phyloP scores from a whole-genome alignment of 2,888 invertebrate species.

The Hemicrepidius hirtus region DNA sequence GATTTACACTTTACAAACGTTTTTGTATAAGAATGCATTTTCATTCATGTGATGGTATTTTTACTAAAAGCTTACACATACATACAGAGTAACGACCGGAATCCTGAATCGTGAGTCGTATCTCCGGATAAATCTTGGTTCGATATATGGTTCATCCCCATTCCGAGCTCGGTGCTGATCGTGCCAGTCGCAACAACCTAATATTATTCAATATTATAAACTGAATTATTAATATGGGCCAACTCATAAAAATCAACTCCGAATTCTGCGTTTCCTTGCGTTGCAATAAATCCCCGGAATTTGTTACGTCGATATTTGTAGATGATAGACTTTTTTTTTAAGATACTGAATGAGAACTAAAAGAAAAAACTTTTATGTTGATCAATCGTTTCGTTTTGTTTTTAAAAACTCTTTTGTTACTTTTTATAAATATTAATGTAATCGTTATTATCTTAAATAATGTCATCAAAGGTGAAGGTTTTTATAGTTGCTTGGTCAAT shows the following conservation, averaged over 20 bases:
- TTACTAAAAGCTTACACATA: background rate
- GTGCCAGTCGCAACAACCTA: conserved; percentile 48
- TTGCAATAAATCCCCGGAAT: conserved; percentile 37
- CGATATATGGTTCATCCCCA: conserved; percentile 53
- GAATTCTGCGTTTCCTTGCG: conserved; percentile 27
- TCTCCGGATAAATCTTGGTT: conserved; percentile 55
- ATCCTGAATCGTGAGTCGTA: conserved; percentile 29
- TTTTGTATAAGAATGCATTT: background rate
- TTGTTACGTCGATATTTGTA: conserved; percentile 45
- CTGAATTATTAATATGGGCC: conserved; percentile 45
- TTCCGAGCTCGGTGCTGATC: conserved; percentile 46
- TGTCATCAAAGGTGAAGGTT: conserved; percentile 13
- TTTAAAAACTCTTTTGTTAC: background rate
- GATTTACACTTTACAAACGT: too few species aligned
- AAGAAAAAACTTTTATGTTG: too few species aligned
- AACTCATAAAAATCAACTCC: conserved; percentile 29
- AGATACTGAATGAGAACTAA: background rate
- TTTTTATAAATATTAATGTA: background rate
- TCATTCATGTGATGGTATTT: background rate
- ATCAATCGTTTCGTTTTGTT: background rate
- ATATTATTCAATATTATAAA: conserved; percentile 48
- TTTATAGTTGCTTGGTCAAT: background rate
- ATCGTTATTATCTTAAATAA: background rate
- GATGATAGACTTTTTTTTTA: background rate
- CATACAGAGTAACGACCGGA: conserved; percentile 9